Evolutionary conservation across 2,888 invertebrate species (phyloP), one percentile per base, ranked within the genome.

Genomic region (Caenorhabditis virilis): DNA sequence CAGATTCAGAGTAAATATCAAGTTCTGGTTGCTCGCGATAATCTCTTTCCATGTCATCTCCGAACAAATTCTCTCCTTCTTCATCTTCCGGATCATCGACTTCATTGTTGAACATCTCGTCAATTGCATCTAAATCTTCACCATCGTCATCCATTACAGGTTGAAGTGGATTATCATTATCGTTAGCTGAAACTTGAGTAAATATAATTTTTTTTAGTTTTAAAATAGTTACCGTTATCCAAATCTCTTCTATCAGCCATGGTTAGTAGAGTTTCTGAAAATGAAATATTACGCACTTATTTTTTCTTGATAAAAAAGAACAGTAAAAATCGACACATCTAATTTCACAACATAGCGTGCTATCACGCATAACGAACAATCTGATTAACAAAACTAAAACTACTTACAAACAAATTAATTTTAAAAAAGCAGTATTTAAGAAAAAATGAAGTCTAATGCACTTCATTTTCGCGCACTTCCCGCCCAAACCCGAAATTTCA

Each of bases 1-100:
- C 88, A 62, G 90, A 89, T 0, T 88, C 88, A 84, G 97, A 97
- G 83, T 95, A 98, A 25, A 89, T 89, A 86, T 99, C 98, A 82
- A 99, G 86, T 33, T 90, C 93, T 35, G 97, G 93, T 89, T 95
- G 93, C 1, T 92, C 89, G 2, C 93, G 93, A 85, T 98, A 99
- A 86, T 98, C 98, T 71, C 93, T 90, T 86, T 97, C 97, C 91
- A 98, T 90, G 82, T 95, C 91, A 85, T 97, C 95, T 20, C 94
- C 95, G 85, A 98, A 97, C 13, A 83, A 67, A 57, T 83, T 76
- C 67, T 83, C 82, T 11, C 79, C 82, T 1, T 80, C 80, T 25
- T 78, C 82, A 0, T 78, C 81, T 26, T 82, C 80, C 11, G 71
- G 72, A 22, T 76, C 80, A 15, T 56, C 60, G 22, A 57, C 68